Percentiles rank a stretch among this genome's conserved stretches.
Evolutionary conservation across 1,140 invertebrate species (phyloP).

Genomic region (Hormaphis cornu): DNA sequence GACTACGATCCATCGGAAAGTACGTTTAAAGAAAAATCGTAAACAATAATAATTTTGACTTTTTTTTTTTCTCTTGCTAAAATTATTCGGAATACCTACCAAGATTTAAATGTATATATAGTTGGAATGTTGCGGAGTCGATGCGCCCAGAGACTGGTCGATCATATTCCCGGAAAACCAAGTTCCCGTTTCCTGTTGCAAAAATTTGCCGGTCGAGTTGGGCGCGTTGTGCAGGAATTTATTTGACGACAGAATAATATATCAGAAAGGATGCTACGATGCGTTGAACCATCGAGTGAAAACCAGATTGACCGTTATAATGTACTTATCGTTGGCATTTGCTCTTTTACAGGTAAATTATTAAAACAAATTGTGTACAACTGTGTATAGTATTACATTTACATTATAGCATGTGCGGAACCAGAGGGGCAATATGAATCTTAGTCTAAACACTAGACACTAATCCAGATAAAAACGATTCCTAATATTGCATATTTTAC

Average conservation of each 20-base stretch:
- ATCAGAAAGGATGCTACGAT: conserved; percentile 32
- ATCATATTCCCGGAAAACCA: conserved; percentile 24
- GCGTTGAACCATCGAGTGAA: conserved; percentile 15
- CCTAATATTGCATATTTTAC: too few species aligned
- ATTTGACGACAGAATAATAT: conserved; percentile 21
- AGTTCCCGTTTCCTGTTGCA: conserved; percentile 32
- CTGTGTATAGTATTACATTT: too few species aligned
- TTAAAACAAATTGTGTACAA: too few species aligned
- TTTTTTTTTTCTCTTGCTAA: too few species aligned
- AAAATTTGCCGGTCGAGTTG: conserved; percentile 16
- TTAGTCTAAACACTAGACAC: too few species aligned
- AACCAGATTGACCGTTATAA: not conserved
- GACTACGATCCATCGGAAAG: conserved; percentile 24
- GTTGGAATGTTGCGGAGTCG: conserved; percentile 31
- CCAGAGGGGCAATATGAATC: too few species aligned
- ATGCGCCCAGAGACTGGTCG: conserved; percentile 24
- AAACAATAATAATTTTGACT: too few species aligned
- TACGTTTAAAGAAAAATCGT: too few species aligned
- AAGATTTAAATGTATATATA: conserved; percentile 3
- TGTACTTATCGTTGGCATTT: conserved; percentile 7
- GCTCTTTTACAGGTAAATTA: conserved; percentile 6
- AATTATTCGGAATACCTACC: too few species aligned
- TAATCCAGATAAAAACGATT: too few species aligned
- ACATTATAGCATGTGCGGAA: too few species aligned
- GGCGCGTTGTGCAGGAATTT: conserved; percentile 29